These are phyloP conservation scores for Mesochorus sp. DNA, from an alignment of 2,888 invertebrate genomes.

Conservation along the genomic window DNA sequence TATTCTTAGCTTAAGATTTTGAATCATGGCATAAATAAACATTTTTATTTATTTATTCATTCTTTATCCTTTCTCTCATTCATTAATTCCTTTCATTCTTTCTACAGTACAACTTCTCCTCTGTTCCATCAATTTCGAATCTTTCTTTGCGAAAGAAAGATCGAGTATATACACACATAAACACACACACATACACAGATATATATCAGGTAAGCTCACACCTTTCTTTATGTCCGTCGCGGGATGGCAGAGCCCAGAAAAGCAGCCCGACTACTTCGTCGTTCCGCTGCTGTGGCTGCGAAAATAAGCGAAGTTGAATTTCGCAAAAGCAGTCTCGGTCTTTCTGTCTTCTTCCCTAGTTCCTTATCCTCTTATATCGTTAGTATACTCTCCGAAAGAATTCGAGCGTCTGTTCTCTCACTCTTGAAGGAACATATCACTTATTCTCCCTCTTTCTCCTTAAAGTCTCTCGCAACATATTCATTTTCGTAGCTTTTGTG, in stretches of 20 bases:
- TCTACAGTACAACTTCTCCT: too few relatives aligned
- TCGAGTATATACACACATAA: not conserved
- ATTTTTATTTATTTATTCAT: too few relatives aligned
- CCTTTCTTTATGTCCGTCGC: not conserved
- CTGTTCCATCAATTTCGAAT: conserved; percentile 49
- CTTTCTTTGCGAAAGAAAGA: conserved; percentile 57
- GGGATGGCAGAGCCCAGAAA: not conserved
- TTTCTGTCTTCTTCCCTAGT: conserved; percentile 54
- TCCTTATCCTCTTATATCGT: conserved; percentile 76
- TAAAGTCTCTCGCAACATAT: not conserved
- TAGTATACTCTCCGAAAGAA: conserved; percentile 53
- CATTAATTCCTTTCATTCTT: conserved; percentile 7
- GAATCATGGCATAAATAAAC: too few relatives aligned
- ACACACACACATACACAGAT: not conserved
- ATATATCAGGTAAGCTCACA: too few relatives aligned
- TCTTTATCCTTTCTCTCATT: conserved; percentile 33
- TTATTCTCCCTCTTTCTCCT: not conserved
- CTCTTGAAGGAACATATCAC: conserved; percentile 52
- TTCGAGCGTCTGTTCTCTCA: conserved; percentile 46
- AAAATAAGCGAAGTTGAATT: conserved; percentile 53
- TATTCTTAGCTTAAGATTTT: too few relatives aligned
- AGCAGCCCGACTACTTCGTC: conserved; percentile 10
- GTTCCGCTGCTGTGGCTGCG: conserved; percentile 40
- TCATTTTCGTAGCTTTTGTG: not conserved
- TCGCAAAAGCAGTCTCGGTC: conserved; percentile 24